Percentiles rank a stretch among this genome's conserved stretches.
Evolutionary conservation across 2,797 vertebrate genomes (phyloP).

Genomic region (Gastrophryne carolinensis): DNA sequence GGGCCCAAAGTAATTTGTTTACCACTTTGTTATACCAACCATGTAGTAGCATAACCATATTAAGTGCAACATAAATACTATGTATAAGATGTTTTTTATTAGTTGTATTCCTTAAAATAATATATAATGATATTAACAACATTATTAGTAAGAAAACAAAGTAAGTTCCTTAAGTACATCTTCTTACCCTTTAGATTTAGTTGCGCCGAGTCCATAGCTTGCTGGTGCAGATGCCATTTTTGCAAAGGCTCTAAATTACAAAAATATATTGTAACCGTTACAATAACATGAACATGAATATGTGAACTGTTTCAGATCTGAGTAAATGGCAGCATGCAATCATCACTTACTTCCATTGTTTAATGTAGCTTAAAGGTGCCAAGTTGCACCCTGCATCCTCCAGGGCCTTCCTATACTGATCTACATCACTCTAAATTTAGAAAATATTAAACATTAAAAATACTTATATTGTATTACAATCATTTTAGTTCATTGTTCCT

Average conservation of each 20-base stretch:
- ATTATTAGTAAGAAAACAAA: no score
- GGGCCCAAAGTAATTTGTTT: no score
- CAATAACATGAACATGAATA: neutral
- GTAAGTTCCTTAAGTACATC: no score
- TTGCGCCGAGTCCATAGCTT: conserved; percentile 84
- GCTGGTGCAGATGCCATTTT: conserved; percentile 92
- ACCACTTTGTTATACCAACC: no score
- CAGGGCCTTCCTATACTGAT: conserved; percentile 92
- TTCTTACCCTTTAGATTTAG: conserved; percentile 90
- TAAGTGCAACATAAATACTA: no score
- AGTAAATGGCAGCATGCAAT: neutral
- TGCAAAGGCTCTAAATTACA: conserved; percentile 81
- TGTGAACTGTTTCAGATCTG: neutral
- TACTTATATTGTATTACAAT: no score
- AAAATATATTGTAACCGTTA: neutral
- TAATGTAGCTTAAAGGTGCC: conserved; percentile 90
- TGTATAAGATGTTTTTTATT: no score
- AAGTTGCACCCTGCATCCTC: conserved; percentile 87
- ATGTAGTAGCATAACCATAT: no score
- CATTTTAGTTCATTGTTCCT: no score
- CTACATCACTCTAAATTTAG: conserved; percentile 89
- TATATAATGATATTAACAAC: no score
- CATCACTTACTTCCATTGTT: conserved; percentile 93
- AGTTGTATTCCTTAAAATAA: no score
- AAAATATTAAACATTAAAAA: no score